A percentile compares a stretch with the other conserved stretches of the same genome.
These are phyloP conservation scores for Thunnus thynnus DNA, from an alignment of 2,113 vertebrate species.

Conservation along the genomic window DNA sequence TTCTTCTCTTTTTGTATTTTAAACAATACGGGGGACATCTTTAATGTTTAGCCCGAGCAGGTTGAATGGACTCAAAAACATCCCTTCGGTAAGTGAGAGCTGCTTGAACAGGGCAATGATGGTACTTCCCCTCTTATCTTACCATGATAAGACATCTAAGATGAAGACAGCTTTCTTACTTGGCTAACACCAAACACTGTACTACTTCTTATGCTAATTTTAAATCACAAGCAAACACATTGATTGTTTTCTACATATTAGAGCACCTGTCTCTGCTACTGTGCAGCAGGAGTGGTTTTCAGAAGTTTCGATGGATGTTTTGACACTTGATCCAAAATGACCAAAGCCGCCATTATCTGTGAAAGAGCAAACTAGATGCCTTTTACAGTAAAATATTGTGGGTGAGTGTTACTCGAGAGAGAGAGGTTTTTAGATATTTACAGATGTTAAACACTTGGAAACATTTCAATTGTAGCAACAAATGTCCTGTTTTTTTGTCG, in stretches of 20 bases:
- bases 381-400: neutral
- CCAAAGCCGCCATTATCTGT: neutral
- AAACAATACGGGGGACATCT: neutral
- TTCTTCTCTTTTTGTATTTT: neutral
- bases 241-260: neutral
- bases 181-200: neutral
- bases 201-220: neutral
- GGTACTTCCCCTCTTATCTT: slow-evolving; percentile 1
- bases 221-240: neutral
- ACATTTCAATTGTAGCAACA: too few relatives aligned
- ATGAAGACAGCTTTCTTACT: slow-evolving; percentile 2
- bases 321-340: neutral
- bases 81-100: too few relatives aligned
- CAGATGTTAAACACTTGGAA: too few relatives aligned
- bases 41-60: neutral
- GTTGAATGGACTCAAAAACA: neutral
- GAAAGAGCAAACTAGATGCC: neutral
- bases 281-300: neutral
- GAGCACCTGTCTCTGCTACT: neutral
- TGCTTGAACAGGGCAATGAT: neutral
- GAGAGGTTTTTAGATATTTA: too few relatives aligned
- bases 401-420: too few relatives aligned
- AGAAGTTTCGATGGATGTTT: neutral
- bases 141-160: neutral
- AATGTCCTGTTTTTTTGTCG: neutral